Conservation (phyloP, 1,140 invertebrate genomes). For the Trichomalopsis sarcophagae region DNA sequence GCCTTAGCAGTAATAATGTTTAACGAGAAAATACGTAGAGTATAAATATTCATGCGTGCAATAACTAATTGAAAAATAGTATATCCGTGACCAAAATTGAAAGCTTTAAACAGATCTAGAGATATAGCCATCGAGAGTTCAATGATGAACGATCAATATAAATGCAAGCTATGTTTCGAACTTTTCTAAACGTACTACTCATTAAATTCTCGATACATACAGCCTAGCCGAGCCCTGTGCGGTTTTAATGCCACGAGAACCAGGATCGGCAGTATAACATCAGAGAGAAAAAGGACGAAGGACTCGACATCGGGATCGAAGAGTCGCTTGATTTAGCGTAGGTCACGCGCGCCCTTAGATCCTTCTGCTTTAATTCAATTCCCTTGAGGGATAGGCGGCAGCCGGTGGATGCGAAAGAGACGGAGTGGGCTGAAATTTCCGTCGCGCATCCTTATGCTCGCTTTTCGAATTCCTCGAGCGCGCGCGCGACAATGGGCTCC, state of each 20-base stretch:
- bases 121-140: too few relatives aligned
- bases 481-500: constrained; percentile 19
- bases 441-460: neutral
- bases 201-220: too few relatives aligned
- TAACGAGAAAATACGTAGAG: too few relatives aligned
- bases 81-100: too few relatives aligned
- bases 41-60: too few relatives aligned
- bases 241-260: constrained; percentile 22
- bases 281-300: neutral
- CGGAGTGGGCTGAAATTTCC: neutral
- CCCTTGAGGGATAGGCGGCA: neutral
- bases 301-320: neutral
- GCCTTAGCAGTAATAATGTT: too few relatives aligned
- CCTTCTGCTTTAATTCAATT: constrained; percentile 55
- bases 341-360: constrained; percentile 35
- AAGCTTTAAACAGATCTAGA: too few relatives aligned
- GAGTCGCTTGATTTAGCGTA: constrained; percentile 32
- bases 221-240: neutral
- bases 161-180: too few relatives aligned
- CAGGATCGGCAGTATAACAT: neutral
- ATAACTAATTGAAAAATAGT: too few relatives aligned
- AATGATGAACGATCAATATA: too few relatives aligned
- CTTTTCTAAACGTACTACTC: too few relatives aligned
- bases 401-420: neutral
- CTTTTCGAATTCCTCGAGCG: constrained; percentile 20